Conservation (phyloP, 2,888 invertebrate genomes). For the Luperina nickerlii region DNA sequence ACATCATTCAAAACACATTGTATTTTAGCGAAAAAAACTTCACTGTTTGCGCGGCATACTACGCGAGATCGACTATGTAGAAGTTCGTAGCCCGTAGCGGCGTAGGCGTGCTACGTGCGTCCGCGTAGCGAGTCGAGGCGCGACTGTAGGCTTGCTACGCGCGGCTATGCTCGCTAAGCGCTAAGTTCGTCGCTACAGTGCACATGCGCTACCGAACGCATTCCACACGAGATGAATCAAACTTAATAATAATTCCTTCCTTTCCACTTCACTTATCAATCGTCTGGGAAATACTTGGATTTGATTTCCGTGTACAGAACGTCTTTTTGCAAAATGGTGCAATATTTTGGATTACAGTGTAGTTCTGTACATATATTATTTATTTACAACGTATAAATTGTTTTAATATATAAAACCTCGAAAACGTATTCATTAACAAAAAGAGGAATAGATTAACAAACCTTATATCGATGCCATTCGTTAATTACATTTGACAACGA, state of each 20-base stretch:
- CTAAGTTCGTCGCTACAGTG: slow-evolving; percentile 74
- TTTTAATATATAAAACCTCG: not conserved
- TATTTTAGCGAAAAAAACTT: slow-evolving; percentile 77
- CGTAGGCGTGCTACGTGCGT: slow-evolving; percentile 82
- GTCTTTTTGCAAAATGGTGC: not conserved
- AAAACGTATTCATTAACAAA: not conserved
- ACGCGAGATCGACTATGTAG: slow-evolving; percentile 67
- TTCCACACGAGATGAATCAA: slow-evolving; percentile 70
- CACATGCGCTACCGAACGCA: slow-evolving; percentile 82
- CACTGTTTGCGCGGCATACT: slow-evolving; percentile 78
- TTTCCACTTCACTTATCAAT: slow-evolving; percentile 73
- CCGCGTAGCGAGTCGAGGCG: slow-evolving; percentile 75
- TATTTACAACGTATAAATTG: not conserved
- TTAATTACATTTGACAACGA: slow-evolving; percentile 19
- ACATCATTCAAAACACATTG: slow-evolving; percentile 88
- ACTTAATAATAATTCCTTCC: slow-evolving; percentile 73
- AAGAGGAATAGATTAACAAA: slow-evolving; percentile 4
- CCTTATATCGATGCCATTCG: not conserved
- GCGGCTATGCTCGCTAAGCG: slow-evolving; percentile 67
- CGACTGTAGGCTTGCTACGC: slow-evolving; percentile 76
- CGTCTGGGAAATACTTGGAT: slow-evolving; percentile 60
- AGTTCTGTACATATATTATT: no score
- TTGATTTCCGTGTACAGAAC: slow-evolving; percentile 55
- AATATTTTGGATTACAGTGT: not conserved
- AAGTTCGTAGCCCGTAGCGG: slow-evolving; percentile 79